A percentile compares a stretch with the other conserved stretches of the same genome.
Evolutionary conservation across 2,888 invertebrate species (phyloP).

Genomic region (Brenthis ino): DNA sequence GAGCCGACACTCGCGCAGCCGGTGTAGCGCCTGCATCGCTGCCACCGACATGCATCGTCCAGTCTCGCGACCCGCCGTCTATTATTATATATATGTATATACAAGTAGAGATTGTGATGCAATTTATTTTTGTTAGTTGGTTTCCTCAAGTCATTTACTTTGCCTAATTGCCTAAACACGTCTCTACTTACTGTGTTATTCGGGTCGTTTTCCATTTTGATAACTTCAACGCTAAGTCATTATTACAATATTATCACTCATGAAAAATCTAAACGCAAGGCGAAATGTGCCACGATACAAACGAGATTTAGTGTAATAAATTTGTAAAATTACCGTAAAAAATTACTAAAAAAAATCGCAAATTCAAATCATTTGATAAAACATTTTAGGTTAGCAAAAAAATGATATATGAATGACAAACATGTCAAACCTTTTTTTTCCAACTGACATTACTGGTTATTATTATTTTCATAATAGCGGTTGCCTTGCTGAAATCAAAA

Average conservation of each 20-base stretch:
- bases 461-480: slow-evolving; percentile 78
- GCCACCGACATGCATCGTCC: slow-evolving; percentile 91
- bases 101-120: no score
- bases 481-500: slow-evolving; percentile 70
- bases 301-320: slow-evolving; percentile 76
- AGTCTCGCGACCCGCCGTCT: slow-evolving; percentile 81
- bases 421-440: slow-evolving; percentile 82
- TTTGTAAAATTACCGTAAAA: slow-evolving; percentile 77
- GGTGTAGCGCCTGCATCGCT: slow-evolving; percentile 92
- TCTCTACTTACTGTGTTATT: slow-evolving; percentile 74
- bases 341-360: slow-evolving; percentile 68
- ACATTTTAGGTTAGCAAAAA: slow-evolving; percentile 83
- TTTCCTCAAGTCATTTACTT: no score
- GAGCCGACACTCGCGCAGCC: slow-evolving; percentile 90
- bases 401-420: slow-evolving; percentile 77
- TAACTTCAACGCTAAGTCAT: slow-evolving; percentile 71
- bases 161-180: neutral
- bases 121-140: no score
- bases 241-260: slow-evolving; percentile 69
- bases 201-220: slow-evolving; percentile 80
- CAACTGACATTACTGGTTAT: slow-evolving; percentile 77
- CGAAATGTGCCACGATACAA: slow-evolving; percentile 69
- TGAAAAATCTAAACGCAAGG: slow-evolving; percentile 62
- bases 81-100: neutral
- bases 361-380: slow-evolving; percentile 81